Percentiles rank a stretch among this genome's conserved stretches.
Evolutionary conservation across 2,888 invertebrate species (phyloP).

Genomic region (Tanypteryx hageni): DNA sequence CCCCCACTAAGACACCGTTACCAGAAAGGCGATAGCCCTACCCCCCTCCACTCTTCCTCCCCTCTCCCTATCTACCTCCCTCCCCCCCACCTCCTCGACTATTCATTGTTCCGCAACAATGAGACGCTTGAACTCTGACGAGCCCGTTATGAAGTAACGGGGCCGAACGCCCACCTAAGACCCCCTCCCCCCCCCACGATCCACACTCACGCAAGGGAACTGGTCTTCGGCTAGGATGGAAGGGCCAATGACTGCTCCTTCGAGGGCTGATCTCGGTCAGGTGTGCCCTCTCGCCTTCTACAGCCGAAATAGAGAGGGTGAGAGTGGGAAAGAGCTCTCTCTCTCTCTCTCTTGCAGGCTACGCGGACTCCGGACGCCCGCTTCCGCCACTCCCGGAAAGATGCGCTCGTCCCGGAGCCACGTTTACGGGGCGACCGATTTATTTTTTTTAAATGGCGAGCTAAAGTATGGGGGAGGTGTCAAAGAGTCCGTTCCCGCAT

Average conservation of each 20-base stretch:
- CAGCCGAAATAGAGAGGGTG: not conserved
- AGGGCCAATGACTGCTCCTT: not conserved
- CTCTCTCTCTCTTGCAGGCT: not conserved
- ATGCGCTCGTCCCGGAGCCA: not conserved
- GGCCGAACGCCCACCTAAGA: not conserved
- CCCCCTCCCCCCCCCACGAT: not conserved
- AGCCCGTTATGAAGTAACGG: conserved; percentile 61
- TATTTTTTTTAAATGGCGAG: not conserved
- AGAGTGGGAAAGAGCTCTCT: not conserved
- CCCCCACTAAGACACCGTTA: no score
- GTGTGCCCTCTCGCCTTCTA: not conserved
- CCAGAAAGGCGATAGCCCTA: not conserved
- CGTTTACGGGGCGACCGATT: not conserved
- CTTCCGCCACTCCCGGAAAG: not conserved
- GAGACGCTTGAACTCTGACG: conserved; percentile 59
- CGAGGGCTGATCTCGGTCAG: conserved; percentile 12
- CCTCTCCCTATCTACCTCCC: no score
- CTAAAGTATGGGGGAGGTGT: no score
- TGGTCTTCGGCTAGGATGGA: not conserved
- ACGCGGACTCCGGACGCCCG: not conserved
- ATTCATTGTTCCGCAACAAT: conserved; percentile 59
- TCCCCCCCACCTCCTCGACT: not conserved
- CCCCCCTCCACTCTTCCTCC: no score
- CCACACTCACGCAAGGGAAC: conserved; percentile 27
- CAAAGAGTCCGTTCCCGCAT: not conserved